Conservation (phyloP, 2,113 vertebrate genomes). For the Larimichthys crocea region DNA sequence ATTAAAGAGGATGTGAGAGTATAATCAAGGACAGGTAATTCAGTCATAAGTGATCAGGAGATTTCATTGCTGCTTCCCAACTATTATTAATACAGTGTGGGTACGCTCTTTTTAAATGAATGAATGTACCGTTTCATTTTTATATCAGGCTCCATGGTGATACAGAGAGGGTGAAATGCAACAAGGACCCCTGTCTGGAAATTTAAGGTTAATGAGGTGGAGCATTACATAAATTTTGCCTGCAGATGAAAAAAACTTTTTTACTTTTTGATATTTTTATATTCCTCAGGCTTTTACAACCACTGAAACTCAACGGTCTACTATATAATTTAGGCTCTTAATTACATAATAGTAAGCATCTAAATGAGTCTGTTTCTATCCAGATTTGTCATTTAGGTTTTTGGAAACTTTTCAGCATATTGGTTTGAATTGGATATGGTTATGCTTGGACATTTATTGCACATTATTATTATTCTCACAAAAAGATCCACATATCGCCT, state of each 20-base stretch:
- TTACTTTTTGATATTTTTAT: too few relatives aligned
- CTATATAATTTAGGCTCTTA: too few relatives aligned
- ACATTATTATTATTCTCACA: too few relatives aligned
- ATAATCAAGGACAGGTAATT: neutral
- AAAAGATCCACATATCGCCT: too few relatives aligned
- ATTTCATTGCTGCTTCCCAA: neutral
- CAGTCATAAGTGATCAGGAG: neutral
- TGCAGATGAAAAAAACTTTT: neutral
- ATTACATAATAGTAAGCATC: too few relatives aligned
- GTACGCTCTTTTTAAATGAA: neutral
- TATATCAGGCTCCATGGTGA: slow-evolving; percentile 1
- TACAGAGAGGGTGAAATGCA: neutral
- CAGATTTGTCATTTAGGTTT: too few relatives aligned
- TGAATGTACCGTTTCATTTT: neutral
- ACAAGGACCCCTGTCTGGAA: neutral
- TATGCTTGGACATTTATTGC: too few relatives aligned
- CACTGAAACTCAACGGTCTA: too few relatives aligned
- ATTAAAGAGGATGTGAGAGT: neutral
- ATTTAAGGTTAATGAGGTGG: neutral
- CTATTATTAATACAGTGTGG: neutral
- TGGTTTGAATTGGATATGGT: too few relatives aligned
- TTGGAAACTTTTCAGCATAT: too few relatives aligned
- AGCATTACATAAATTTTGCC: neutral
- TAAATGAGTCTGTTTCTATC: too few relatives aligned
- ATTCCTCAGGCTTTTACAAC: too few relatives aligned